Evolutionary conservation across 2,797 vertebrate genomes (phyloP), one percentile per base, ranked within the genome.

Genomic region (Lepilemur septentrionalis): DNA sequence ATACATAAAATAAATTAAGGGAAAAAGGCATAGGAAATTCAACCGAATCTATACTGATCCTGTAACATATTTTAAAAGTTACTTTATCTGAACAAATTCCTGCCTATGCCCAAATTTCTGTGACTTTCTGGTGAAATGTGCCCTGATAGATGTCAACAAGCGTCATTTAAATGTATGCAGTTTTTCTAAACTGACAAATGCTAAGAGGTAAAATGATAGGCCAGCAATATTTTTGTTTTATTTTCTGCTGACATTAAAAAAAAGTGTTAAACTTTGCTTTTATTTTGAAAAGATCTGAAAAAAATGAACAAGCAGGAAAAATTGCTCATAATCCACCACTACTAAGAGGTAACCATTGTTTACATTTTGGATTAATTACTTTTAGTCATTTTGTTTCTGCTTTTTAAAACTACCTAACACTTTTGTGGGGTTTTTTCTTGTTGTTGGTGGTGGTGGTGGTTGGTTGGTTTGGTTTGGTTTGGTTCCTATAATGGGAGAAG

Each of bases 181-280:
- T 81, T 94, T 88, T 91, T 90, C 70, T 96, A 95, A 93, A 84
- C 48, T 61, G 48, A 89, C 75, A 91, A 84, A 73, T 94, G 91
- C 79, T 87, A 75, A 94, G 72, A 92, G 41, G 35, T 22, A 92
- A 95, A 86, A 82, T 67, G 83, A 95, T 93, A 95, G 69, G 50
- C 69, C 63, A 70, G 48, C 82, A 91, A 80, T 95, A 84, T 95
- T 93, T 96, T 96, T 85, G 82, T 95, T 90, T 89, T 82, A 80
- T 91, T 95, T 94, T 82, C 48, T 91, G 48, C 93, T 89, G 65
- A 52, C 76, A 86, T 85, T 28, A 10, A 79, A 80, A 95, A 94
- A 80, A 94, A 86, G 30, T 80, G 52, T 76, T 96, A 55, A 94
- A 85, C 57, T 96, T 95, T 69, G 46, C 50, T 96, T 85, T 75